Conservation (phyloP, 2,113 vertebrate species). For the Phyllostomus discolor region DNA sequence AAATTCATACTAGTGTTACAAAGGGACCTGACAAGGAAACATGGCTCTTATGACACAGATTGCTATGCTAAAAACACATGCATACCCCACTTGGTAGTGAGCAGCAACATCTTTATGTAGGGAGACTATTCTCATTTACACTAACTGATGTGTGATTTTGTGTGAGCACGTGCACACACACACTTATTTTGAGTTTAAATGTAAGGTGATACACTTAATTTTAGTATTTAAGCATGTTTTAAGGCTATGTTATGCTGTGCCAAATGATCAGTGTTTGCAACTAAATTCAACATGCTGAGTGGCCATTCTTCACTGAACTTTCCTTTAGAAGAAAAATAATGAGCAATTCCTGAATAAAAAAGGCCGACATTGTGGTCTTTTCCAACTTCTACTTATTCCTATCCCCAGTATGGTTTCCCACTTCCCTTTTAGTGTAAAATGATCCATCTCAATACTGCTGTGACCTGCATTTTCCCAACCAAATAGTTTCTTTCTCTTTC, state of each 20-base stretch:
- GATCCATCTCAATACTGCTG: neutral
- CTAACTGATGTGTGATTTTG: neutral
- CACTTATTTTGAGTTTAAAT: neutral
- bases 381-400: neutral
- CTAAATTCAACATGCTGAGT: neutral
- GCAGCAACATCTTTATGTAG: neutral
- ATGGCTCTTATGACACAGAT: neutral
- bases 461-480: neutral
- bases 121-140: neutral
- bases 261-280: neutral
- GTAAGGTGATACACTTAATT: neutral
- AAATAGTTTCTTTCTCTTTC: neutral
- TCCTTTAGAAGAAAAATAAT: neutral
- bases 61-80: neutral
- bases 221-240: neutral
- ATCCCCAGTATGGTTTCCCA: neutral
- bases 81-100: neutral
- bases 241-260: neutral
- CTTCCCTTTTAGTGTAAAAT: neutral
- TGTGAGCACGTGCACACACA: neutral
- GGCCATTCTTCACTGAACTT: neutral
- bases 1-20: neutral
- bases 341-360: neutral
- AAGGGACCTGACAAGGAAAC: neutral
- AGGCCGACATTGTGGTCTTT: neutral